These are phyloP conservation scores for Ptilonorhynchus violaceus DNA, from an alignment of 2,113 vertebrate species.

Conservation along the genomic window DNA sequence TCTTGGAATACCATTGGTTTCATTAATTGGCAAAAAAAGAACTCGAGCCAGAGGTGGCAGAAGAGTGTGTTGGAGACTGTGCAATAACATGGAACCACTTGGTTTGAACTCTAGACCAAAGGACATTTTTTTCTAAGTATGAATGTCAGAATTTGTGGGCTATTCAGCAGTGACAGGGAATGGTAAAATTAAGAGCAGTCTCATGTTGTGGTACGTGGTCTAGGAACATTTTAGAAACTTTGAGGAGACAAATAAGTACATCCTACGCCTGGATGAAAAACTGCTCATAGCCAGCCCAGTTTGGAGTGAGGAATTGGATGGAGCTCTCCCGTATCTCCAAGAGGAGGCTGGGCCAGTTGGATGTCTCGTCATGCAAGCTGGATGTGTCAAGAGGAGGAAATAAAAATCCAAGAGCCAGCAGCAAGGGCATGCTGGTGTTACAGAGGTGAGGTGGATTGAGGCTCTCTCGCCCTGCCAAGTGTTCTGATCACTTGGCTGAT, in stretches of 20 bases:
- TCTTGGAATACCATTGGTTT: not conserved
- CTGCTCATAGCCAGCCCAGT: not conserved
- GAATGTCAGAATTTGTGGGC: not conserved
- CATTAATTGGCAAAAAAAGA: not conserved
- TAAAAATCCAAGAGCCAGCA: not conserved
- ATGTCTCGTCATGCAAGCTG: not conserved
- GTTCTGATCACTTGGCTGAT: not conserved
- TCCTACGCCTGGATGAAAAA: not conserved
- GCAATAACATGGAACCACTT: not conserved
- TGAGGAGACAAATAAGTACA: not conserved
- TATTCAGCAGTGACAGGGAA: not conserved
- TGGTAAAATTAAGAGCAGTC: not conserved
- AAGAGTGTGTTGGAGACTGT: not conserved
- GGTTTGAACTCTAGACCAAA: not conserved
- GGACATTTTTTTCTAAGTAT: not conserved
- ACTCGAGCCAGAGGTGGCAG: not conserved
- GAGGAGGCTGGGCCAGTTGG: not conserved
- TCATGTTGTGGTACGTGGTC: not conserved
- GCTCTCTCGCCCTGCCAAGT: not conserved
- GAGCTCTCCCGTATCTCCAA: fast-evolving
- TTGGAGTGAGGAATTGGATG: not conserved
- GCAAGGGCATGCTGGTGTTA: fast-evolving
- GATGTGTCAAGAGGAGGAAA: not conserved
- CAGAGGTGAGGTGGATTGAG: not conserved
- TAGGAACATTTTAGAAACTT: not conserved